phyloP scores from a whole-genome alignment of 1,140 invertebrate genomes.

The Drosophila truncata region DNA sequence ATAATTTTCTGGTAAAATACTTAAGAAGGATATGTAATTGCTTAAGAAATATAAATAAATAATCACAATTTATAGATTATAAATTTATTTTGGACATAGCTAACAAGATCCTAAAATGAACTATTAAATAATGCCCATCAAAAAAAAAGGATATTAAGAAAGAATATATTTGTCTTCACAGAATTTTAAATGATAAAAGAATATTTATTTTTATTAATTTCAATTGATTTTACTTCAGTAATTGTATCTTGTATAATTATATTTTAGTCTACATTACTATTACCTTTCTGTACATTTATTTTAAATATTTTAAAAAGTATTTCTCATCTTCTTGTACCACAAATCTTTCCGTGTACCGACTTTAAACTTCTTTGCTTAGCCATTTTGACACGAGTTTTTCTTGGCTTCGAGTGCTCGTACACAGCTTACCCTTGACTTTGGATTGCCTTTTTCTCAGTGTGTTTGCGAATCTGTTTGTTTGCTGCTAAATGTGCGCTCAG shows the following conservation, averaged over 20 bases:
- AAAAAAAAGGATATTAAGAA: not conserved
- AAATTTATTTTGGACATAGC: not conserved
- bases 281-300: not conserved
- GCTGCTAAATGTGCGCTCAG: slow-evolving; percentile 82
- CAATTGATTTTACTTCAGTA: not conserved
- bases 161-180: no score
- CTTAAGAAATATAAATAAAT: not conserved
- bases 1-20: no score
- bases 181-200: not conserved
- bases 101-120: not conserved
- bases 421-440: slow-evolving; percentile 39
- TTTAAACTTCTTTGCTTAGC: slow-evolving; percentile 16
- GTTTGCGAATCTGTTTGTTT: slow-evolving; percentile 72
- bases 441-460: slow-evolving; percentile 35
- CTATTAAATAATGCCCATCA: not conserved
- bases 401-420: slow-evolving; percentile 21
- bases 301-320: not conserved
- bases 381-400: slow-evolving; percentile 32
- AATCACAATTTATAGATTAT: not conserved
- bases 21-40: not conserved
- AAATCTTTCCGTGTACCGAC: not conserved
- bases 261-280: not conserved
- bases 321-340: not conserved
- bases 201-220: not conserved
- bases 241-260: not conserved